Evolutionary conservation across 2,113 vertebrate species (phyloP).

Genomic region (Thamnophis sirtalis): DNA sequence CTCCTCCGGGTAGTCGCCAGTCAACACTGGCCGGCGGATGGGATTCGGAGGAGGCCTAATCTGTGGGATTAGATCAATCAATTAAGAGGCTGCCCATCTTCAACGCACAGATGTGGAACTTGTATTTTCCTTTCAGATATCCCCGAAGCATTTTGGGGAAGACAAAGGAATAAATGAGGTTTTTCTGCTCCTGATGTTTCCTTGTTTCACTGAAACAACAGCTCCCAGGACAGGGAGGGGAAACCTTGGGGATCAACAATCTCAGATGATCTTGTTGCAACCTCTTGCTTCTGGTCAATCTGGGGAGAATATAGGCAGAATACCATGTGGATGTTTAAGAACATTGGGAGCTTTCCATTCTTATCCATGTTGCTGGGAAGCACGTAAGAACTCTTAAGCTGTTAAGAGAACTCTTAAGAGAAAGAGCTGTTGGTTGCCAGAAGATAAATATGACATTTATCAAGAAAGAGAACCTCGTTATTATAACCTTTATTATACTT

Average conservation of each 20-base stretch:
- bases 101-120: too few relatives aligned
- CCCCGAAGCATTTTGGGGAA: neutral
- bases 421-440: neutral
- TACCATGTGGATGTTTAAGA: neutral
- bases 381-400: neutral
- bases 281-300: neutral
- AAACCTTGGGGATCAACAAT: neutral
- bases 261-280: neutral
- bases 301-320: neutral
- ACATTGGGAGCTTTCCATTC: neutral
- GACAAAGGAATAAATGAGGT: neutral
- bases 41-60: too few relatives aligned
- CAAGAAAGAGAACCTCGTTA: neutral
- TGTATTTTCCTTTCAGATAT: neutral
- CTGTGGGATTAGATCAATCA: too few relatives aligned
- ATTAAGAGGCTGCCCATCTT: neutral
- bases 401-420: too few relatives aligned
- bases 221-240: neutral
- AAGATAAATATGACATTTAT: neutral
- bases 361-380: neutral
- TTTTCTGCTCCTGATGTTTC: neutral
- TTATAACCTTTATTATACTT: neutral
- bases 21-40: too few relatives aligned
- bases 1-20: too few relatives aligned
- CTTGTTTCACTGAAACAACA: neutral